Percentiles rank a stretch among this genome's conserved stretches.
These are phyloP conservation scores for Sparidentex hasta DNA, from an alignment of 2,797 vertebrate genomes.

Conservation along the genomic window DNA sequence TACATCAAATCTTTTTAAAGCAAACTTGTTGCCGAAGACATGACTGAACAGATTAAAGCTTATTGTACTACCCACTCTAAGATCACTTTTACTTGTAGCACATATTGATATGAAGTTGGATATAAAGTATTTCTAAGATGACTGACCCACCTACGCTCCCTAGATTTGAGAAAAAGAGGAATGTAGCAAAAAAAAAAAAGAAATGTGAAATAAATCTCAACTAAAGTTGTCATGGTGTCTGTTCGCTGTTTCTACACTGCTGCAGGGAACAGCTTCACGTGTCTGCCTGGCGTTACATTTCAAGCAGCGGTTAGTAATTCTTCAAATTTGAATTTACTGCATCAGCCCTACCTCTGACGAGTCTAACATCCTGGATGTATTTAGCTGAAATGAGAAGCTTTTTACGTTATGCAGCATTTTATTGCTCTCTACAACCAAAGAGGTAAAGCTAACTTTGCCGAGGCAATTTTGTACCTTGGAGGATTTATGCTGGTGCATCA, in stretches of 20 bases:
- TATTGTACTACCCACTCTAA: slow-evolving; percentile 76
- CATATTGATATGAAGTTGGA: slow-evolving; percentile 78
- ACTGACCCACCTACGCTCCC: slow-evolving; percentile 77
- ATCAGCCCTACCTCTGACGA: slow-evolving; percentile 1
- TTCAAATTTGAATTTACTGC: slow-evolving; percentile 12
- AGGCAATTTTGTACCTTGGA: slow-evolving; percentile 65
- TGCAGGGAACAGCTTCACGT: slow-evolving; percentile 30
- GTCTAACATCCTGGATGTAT: slow-evolving; percentile 13
- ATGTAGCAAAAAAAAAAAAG: slow-evolving; percentile 78
- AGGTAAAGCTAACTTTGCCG: slow-evolving; percentile 55
- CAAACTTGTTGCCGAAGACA: slow-evolving; percentile 76
- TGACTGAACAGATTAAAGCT: slow-evolving; percentile 81
- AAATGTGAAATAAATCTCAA: slow-evolving; percentile 81
- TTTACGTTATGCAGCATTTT: slow-evolving; percentile 29
- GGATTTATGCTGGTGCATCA: slow-evolving; percentile 73
- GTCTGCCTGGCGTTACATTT: slow-evolving; percentile 10
- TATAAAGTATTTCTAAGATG: slow-evolving; percentile 79
- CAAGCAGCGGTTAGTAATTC: slow-evolving; percentile 8
- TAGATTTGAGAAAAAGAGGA: slow-evolving; percentile 80
- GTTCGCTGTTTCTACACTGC: slow-evolving; percentile 51
- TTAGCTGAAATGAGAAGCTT: slow-evolving; percentile 18
- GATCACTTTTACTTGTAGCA: slow-evolving; percentile 78
- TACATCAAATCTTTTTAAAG: slow-evolving; percentile 80
- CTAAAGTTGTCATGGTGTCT: slow-evolving; percentile 73
- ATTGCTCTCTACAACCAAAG: slow-evolving; percentile 36